Base-by-base conservation (phyloP, 2,888 invertebrate genomes). In the Ichneumon xanthorius region DNA sequence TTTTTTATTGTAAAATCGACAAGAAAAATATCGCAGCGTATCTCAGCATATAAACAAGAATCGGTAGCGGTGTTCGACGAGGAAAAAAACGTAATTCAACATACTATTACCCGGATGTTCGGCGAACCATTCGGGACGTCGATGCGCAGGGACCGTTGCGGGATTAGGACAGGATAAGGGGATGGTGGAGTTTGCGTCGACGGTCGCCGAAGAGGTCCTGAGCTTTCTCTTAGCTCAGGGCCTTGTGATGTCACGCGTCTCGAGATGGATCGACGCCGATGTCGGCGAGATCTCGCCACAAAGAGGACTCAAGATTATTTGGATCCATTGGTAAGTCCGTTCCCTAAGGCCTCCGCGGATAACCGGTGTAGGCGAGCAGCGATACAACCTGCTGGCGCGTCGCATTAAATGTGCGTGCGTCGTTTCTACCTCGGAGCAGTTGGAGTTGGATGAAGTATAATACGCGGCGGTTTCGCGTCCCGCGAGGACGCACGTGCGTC, bases 231-330 rank as follows among this genome's bases (percentile, higher is more conserved):
- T 63, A 85, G 76, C 80, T 75, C 58, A 72, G 40, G 82, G 79
- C 68, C 85, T 65, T 40, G 83, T 68, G 87, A 84, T 85, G 87
- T 87, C 88, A 85, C 68, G 75, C 45, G 82, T 82, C 75, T 71
- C 48, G 85, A 78, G 85, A 87, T 85, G 85, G 84, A 87, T 87
- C 85, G 86, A 87, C 86, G 87, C 86, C 83, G 85, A 86, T 82
- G 87, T 86, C 86, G 89, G 87, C 87, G 79, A 86, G 87, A 86
- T 80, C 82, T 81, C 86, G 70, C 67, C 73, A 77, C 86, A 86
- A 87, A 89, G 86, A 58, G 77, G 70, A 55, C 73, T 14, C 71
- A 75, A 87, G 88, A 89, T 89, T 89, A 89, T 88, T 89, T 71
- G 82, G 87, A 86, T 85, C 80, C 80, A 84, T 77, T 73, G 86